Conservation (phyloP, 2,888 invertebrate genomes). For the Oxyteleia sp. region DNA sequence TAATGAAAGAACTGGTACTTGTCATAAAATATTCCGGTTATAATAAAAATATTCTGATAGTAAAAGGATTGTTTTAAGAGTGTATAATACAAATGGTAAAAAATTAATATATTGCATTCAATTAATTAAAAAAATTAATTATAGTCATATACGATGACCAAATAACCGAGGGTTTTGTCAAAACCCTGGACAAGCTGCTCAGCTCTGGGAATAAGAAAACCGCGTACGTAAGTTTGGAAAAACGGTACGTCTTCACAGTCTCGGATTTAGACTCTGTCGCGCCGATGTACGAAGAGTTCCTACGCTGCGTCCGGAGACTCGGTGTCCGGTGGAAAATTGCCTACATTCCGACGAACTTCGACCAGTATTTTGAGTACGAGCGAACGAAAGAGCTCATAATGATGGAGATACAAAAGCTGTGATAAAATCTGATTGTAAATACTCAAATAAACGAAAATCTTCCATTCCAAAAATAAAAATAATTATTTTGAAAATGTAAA, state of each 20-base stretch:
- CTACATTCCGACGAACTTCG: slow-evolving; percentile 91
- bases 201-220: slow-evolving; percentile 89
- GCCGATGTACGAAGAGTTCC: slow-evolving; percentile 95
- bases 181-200: slow-evolving; percentile 91
- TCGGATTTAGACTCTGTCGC: slow-evolving; percentile 94
- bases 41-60: too few species aligned
- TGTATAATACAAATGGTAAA: too few species aligned
- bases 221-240: slow-evolving; percentile 93
- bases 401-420: slow-evolving; percentile 90
- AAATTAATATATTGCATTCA: too few species aligned
- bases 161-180: slow-evolving; percentile 93
- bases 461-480: too few species aligned
- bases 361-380: slow-evolving; percentile 94
- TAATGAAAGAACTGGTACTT: too few species aligned
- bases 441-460: too few species aligned
- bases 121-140: too few species aligned
- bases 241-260: slow-evolving; percentile 95
- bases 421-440: slow-evolving; percentile 27
- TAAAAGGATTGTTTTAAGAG: too few species aligned
- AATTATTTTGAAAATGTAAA: too few species aligned
- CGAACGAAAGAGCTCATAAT: slow-evolving; percentile 93
- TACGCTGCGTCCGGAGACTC: slow-evolving; percentile 89
- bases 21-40: too few species aligned
- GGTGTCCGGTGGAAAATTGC: slow-evolving; percentile 89
- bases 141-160: slow-evolving; percentile 95